Conservation (phyloP, 2,797 vertebrate species). For the Pseudochromis fuscus region DNA sequence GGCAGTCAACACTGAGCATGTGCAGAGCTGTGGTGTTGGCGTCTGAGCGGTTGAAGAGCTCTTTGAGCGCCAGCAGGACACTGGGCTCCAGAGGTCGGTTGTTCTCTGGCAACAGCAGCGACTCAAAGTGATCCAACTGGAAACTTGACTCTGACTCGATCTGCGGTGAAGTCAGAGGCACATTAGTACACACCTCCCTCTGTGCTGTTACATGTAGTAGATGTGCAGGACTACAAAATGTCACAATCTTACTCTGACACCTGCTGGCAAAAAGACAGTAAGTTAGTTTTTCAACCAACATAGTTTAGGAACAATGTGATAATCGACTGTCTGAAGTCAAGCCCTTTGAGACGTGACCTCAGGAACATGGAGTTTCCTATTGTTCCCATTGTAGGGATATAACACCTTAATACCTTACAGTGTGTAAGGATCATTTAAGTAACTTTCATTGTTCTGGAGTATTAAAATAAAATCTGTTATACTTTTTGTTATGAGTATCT, state of each 20-base stretch:
- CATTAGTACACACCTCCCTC: background rate
- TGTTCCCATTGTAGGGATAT: too few relatives aligned
- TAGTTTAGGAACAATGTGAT: too few relatives aligned
- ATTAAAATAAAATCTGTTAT: too few relatives aligned
- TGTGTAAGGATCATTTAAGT: background rate
- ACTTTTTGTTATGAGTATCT: background rate
- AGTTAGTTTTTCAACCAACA: too few relatives aligned
- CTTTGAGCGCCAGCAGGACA: slow-evolving; percentile 82
- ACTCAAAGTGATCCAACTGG: slow-evolving; percentile 81
- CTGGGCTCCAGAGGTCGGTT: slow-evolving; percentile 88
- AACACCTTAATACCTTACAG: background rate
- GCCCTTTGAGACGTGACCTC: too few relatives aligned
- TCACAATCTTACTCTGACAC: slow-evolving; percentile 24
- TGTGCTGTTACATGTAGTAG: background rate
- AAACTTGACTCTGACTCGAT: slow-evolving; percentile 84
- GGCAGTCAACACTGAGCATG: slow-evolving; percentile 89
- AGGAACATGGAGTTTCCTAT: too few relatives aligned
- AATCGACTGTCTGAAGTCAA: too few relatives aligned
- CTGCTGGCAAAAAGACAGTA: slow-evolving; percentile 30
- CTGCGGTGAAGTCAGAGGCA: slow-evolving; percentile 40
- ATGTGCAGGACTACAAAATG: background rate
- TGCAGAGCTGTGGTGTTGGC: slow-evolving; percentile 85
- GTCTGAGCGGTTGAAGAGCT: slow-evolving; percentile 84
- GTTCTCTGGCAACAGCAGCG: slow-evolving; percentile 85
- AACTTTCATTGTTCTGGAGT: background rate